Percentiles rank a stretch among this genome's conserved stretches.
Evolutionary conservation across 2,888 invertebrate genomes (phyloP).

Genomic region (Salpingus planirostris): DNA sequence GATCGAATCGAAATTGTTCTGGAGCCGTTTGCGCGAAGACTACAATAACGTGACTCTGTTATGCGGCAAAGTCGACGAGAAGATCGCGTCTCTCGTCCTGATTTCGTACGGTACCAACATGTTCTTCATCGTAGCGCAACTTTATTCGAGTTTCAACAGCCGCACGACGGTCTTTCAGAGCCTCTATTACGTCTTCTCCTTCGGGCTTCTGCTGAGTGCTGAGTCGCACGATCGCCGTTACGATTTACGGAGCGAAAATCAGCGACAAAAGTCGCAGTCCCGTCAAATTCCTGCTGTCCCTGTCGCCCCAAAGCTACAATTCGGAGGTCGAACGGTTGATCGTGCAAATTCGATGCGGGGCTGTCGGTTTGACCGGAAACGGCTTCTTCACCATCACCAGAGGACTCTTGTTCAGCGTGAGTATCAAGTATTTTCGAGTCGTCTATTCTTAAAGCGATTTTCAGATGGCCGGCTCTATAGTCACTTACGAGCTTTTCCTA

Average conservation of each 20-base stretch:
- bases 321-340: constrained; percentile 44
- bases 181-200: constrained; percentile 29
- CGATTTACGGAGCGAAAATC: constrained; percentile 30
- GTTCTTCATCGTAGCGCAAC: constrained; percentile 60
- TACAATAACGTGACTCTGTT: constrained; percentile 55
- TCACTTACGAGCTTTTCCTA: constrained; percentile 19
- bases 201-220: constrained; percentile 36
- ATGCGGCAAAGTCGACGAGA: constrained; percentile 50
- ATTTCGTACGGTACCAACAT: constrained; percentile 59
- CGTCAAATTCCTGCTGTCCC: constrained; percentile 47
- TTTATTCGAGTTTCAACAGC: constrained; percentile 57
- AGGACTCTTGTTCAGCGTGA: constrained; percentile 26
- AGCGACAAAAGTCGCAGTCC: constrained; percentile 33
- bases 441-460: constrained; percentile 5
- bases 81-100: constrained; percentile 53
- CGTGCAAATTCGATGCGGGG: constrained; percentile 19
- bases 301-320: constrained; percentile 54
- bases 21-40: constrained; percentile 57
- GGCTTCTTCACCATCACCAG: constrained; percentile 25
- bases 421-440: too few species aligned
- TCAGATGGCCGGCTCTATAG: constrained; percentile 16
- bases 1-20: constrained; percentile 52
- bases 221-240: constrained; percentile 29
- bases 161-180: constrained; percentile 42
- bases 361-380: constrained; percentile 23